Conservation (phyloP, 2,797 vertebrate species). For the Artibeus lituratus region DNA sequence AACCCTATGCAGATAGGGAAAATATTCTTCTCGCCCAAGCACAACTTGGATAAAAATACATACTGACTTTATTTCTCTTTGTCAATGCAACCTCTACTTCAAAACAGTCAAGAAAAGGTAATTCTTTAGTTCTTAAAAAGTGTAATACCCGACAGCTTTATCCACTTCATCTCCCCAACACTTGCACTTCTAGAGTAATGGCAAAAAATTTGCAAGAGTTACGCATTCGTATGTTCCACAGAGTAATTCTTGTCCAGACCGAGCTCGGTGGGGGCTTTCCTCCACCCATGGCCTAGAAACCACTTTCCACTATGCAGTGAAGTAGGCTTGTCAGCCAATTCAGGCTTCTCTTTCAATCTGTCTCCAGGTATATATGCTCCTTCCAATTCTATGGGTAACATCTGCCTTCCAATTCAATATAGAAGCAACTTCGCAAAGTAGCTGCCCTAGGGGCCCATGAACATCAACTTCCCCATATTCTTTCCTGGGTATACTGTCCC, state of each 20-base stretch:
- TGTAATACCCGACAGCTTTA: not conserved
- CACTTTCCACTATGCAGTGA: not conserved
- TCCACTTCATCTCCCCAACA: not conserved
- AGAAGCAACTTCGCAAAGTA: not conserved
- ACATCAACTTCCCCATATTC: not conserved
- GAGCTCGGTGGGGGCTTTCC: not conserved
- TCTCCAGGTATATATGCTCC: not conserved
- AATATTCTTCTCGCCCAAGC: not conserved
- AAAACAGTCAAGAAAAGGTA: not conserved
- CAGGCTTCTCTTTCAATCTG: not conserved
- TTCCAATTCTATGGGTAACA: not conserved
- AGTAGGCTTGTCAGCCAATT: not conserved
- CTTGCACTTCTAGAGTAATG: not conserved
- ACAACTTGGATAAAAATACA: not conserved
- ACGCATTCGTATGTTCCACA: not conserved
- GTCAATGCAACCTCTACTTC: not conserved
- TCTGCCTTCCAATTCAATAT: not conserved
- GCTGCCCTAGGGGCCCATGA: not conserved
- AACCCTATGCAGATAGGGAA: not conserved
- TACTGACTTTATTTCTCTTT: not conserved
- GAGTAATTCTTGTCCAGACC: not conserved
- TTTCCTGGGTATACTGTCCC: not conserved
- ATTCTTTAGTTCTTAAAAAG: conserved; percentile 34
- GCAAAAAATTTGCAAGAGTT: not conserved
- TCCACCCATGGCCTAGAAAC: not conserved